A percentile compares a stretch with the other conserved stretches of the same genome.
Conservation (phyloP, 64 coral and sea anemone genomes). For the Anthopleura sola region DNA sequence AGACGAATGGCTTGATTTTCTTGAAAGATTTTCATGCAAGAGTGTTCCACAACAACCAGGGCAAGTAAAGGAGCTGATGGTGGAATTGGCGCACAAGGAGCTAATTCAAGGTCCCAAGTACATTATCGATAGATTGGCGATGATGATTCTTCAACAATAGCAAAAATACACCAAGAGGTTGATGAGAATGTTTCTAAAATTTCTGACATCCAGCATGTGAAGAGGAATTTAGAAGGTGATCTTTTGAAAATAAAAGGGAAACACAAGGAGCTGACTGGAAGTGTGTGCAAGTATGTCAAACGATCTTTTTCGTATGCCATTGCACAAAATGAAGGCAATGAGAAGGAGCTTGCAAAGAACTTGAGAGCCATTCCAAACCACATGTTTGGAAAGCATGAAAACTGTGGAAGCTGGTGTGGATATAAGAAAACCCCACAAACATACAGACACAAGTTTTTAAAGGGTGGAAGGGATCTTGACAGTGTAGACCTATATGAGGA, state of each 20-base stretch:
- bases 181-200: constrained; percentile 31
- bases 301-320: constrained; percentile 20
- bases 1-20: too few relatives aligned
- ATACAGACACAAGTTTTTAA: constrained; percentile 31
- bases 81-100: too few relatives aligned
- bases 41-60: too few relatives aligned
- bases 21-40: too few relatives aligned
- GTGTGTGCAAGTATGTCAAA: constrained; percentile 23
- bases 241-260: constrained; percentile 35
- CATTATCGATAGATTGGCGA: too few relatives aligned
- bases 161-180: not conserved
- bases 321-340: not conserved
- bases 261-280: constrained; percentile 33
- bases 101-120: too few relatives aligned
- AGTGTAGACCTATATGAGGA: not conserved
- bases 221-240: constrained; percentile 20
- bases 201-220: constrained; percentile 27
- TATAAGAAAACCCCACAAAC: constrained; percentile 21
- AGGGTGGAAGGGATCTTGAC: constrained; percentile 14
- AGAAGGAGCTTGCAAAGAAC: not conserved
- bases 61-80: too few relatives aligned
- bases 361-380: constrained; percentile 1
- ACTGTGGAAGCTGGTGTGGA: constrained; percentile 45
- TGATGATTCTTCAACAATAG: constrained; percentile 32
- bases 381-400: constrained; percentile 51